A percentile compares a stretch with the other conserved stretches of the same genome.
These are phyloP conservation scores for Ameiurus melas DNA, from an alignment of 2,113 vertebrate species.

Conservation along the genomic window DNA sequence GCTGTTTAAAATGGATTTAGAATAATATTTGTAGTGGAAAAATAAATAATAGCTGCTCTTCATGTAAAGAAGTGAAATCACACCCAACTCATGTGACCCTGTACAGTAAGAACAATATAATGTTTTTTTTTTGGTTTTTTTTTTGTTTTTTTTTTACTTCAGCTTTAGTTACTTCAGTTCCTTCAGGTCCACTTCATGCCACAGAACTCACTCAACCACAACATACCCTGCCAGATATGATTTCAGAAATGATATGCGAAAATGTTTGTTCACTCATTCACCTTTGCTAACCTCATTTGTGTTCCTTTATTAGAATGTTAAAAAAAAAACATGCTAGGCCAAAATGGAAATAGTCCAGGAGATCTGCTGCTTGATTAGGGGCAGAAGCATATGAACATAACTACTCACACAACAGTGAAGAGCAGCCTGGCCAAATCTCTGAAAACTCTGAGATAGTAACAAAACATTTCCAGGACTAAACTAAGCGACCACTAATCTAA, in stretches of 20 bases:
- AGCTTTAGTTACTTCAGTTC: not conserved
- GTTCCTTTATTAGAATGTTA: not conserved
- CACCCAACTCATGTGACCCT: not conserved
- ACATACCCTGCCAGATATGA: conserved; percentile 53
- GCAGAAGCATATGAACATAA: conserved; percentile 3
- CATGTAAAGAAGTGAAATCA: not conserved
- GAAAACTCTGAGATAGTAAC: conserved; percentile 33
- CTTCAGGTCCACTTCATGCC: conserved; percentile 33
- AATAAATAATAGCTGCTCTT: not conserved
- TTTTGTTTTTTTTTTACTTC: not conserved
- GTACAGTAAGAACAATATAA: not conserved
- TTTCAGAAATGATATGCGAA: conserved; percentile 37
- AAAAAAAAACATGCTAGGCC: not conserved
- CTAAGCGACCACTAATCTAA: conserved; percentile 60
- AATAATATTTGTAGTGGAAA: conserved; percentile 6
- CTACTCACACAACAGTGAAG: conserved; percentile 16
- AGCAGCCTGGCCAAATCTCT: conserved; percentile 9
- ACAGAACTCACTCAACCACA: conserved; percentile 19
- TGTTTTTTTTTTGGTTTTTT: too few relatives aligned
- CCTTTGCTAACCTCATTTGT: conserved; percentile 6
- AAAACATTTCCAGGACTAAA: conserved; percentile 58
- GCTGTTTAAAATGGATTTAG: not conserved
- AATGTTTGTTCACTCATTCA: not conserved
- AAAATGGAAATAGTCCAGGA: conserved; percentile 6
- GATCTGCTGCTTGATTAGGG: conserved; percentile 17